phyloP scores from a whole-genome alignment of 2,888 invertebrate genomes.

The Hydrotaea diabolus region DNA sequence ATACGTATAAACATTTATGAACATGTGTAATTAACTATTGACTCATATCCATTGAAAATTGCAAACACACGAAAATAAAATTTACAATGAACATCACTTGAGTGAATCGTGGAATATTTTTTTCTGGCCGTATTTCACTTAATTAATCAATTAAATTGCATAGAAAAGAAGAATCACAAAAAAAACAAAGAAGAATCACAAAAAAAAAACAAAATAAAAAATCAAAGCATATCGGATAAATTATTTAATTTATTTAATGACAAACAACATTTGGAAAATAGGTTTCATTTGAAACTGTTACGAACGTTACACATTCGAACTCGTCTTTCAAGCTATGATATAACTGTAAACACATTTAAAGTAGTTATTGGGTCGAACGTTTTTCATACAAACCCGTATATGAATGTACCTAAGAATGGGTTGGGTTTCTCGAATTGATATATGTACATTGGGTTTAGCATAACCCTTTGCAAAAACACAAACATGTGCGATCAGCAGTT shows the following conservation, averaged over 20 bases:
- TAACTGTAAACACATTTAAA: background rate
- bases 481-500: too few species aligned
- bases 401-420: too few species aligned
- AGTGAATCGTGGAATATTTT: background rate
- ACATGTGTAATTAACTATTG: background rate
- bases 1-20: background rate
- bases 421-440: too few species aligned
- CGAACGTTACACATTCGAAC: background rate
- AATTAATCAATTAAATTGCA: slow-evolving; percentile 30
- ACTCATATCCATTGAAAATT: background rate
- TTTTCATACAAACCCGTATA: too few species aligned
- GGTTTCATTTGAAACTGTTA: slow-evolving; percentile 3
- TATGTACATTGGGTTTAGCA: too few species aligned
- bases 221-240: slow-evolving; percentile 1
- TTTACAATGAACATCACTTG: background rate
- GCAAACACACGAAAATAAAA: background rate
- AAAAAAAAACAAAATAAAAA: background rate
- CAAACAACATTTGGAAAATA: slow-evolving; percentile 17
- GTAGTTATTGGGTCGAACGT: background rate
- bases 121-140: slow-evolving; percentile 14
- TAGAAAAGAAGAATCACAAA: too few species aligned
- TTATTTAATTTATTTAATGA: slow-evolving; percentile 37
- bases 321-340: background rate
- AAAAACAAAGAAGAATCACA: background rate
- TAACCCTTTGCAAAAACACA: too few species aligned